Evolutionary conservation across 2,888 invertebrate species (phyloP), one percentile per base, ranked within the genome.

Genomic region (Brachyptera risi): DNA sequence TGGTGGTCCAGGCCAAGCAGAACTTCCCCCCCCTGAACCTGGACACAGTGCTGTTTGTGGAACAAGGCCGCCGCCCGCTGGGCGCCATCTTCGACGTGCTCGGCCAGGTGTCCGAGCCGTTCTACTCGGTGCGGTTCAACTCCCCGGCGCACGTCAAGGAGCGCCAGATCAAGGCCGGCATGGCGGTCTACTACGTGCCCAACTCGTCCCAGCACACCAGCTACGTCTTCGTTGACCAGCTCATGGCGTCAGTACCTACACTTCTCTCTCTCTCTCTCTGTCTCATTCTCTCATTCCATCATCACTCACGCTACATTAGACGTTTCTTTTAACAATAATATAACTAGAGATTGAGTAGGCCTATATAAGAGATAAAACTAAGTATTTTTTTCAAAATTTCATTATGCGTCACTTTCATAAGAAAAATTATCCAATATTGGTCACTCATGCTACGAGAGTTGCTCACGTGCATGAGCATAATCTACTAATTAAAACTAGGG

Each of bases 71-170:
- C 64, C 82, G 83, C 5, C 81, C 89, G 9, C 75, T 93, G 3
- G 91, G 91, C 5, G 83, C 86, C 73, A 85, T 96, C 54, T 94
- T 92, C 74, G 97, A 97, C 78, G 92, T 96, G 0, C 87, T 96
- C 72, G 96, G 97, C 13, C 90, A 86, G 56, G 90, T 96, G 0
- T 79, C 81, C 0, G 84, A 87, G 68, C 96, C 97, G 0, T 81
- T 89, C 67, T 97, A 97, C 75, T 88, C 90, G 67, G 83, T 97
- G n/a, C 81, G 96, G 2, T 96, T 96, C 75, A 96, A 95, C 77
- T 86, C 83, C 0, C 73, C 74, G 11, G 83, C 88, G 58, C 91
- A 96, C 71, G 90, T 92, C 57, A 73, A 80, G 50, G 81, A 83
- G 47, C 83, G 83, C 64, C 84, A 84, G 51, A 81, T 92, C 1